These are phyloP conservation scores for Tympanuchus pallidicinctus DNA, from an alignment of 2,113 vertebrate species.

Conservation along the genomic window DNA sequence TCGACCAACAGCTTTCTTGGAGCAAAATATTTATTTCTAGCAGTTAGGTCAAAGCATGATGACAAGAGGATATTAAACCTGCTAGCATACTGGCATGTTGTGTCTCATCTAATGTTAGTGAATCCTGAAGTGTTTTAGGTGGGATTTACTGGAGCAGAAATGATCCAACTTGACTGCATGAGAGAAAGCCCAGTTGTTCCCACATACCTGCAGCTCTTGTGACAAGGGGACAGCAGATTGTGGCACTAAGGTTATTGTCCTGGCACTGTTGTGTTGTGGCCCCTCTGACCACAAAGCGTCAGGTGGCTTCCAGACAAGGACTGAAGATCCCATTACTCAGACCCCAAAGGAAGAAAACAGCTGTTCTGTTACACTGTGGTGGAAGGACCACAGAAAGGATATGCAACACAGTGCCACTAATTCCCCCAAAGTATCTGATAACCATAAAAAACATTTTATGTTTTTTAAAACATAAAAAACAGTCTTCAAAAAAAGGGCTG, in stretches of 20 bases:
- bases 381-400: not conserved
- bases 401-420: not conserved
- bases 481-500: not conserved
- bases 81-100: not conserved
- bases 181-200: not conserved
- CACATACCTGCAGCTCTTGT: not conserved
- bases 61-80: not conserved
- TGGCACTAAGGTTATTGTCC: not conserved
- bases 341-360: not conserved
- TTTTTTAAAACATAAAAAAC: too few species aligned
- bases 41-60: not conserved
- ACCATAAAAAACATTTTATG: not conserved
- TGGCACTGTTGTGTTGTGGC: not conserved
- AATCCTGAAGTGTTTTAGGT: not conserved
- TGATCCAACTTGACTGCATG: not conserved
- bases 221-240: not conserved
- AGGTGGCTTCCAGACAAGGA: not conserved
- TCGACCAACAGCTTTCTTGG: not conserved
- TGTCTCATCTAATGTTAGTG: not conserved
- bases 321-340: not conserved
- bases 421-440: not conserved
- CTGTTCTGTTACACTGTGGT: not conserved
- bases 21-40: not conserved
- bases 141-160: slow-evolving; percentile 27
- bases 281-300: not conserved